Conservation (phyloP, 2,797 vertebrate genomes). For the Cetoscarus ocellatus region DNA sequence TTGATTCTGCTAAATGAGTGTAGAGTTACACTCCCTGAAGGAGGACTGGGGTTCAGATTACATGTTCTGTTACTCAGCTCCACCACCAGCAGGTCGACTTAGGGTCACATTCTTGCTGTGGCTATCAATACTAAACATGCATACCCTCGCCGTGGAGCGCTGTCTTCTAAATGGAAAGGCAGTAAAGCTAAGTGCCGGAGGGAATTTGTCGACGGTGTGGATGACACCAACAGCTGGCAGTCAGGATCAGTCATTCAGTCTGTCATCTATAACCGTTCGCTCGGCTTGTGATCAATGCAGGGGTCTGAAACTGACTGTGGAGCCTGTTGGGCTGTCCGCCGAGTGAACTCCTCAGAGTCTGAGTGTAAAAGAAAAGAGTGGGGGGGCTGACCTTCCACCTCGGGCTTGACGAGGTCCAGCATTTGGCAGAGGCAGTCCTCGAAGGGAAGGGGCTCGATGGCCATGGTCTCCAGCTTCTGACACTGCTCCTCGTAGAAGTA, state of each 20-base stretch:
- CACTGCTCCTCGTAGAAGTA: constrained; percentile 97
- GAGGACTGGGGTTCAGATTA: constrained; percentile 38
- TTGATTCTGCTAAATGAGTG: constrained; percentile 1
- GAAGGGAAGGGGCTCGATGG: constrained; percentile 94
- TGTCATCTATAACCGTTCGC: constrained; percentile 37
- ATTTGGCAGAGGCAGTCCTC: constrained; percentile 97
- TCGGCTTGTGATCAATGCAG: constrained; percentile 41
- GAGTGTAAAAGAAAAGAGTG: constrained; percentile 27
- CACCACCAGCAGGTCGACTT: constrained; percentile 14
- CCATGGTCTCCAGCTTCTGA: constrained; percentile 92
- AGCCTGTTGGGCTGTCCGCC: not conserved
- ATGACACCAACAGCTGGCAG: constrained; percentile 58
- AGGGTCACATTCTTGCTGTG: constrained; percentile 56
- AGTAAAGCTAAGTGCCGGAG: constrained; percentile 42
- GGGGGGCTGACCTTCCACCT: constrained; percentile 84
- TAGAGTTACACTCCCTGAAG: not conserved
- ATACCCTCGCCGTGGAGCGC: constrained; percentile 12
- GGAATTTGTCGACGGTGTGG: constrained; percentile 51
- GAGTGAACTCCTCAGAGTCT: constrained; percentile 22
- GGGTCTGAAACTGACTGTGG: constrained; percentile 10
- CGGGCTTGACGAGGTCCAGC: constrained; percentile 94
- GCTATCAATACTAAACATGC: constrained; percentile 52
- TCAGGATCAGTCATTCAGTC: constrained; percentile 17
- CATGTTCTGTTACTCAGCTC: constrained; percentile 27
- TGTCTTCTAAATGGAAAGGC: constrained; percentile 42